phyloP scores from a whole-genome alignment of 2,113 vertebrate genomes.

The Rhea pennata region DNA sequence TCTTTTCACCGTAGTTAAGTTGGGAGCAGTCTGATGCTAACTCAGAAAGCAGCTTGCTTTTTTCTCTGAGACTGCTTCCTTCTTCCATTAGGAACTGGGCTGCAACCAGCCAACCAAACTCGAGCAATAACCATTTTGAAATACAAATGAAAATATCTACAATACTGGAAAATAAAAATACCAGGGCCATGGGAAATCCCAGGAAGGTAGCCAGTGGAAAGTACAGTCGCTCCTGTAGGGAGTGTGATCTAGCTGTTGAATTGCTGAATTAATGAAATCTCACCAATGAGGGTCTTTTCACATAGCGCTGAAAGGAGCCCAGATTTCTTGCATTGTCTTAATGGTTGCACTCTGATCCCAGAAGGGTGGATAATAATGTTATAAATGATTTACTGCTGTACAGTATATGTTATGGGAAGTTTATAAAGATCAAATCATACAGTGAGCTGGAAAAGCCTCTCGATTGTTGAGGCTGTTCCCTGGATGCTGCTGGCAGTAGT shows the following conservation, averaged over 20 bases:
- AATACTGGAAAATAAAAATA: background rate
- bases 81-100: background rate
- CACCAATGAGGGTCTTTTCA: background rate
- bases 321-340: background rate
- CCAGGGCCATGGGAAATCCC: background rate
- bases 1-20: background rate
- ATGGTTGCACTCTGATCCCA: conserved; percentile 23
- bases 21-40: background rate
- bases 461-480: background rate
- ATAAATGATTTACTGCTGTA: conserved; percentile 36
- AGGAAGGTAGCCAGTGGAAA: background rate
- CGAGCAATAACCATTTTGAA: background rate
- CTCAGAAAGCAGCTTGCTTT: background rate
- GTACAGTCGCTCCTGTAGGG: background rate
- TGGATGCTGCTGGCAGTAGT: conserved; percentile 21
- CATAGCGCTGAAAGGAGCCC: background rate
- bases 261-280: background rate
- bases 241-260: background rate
- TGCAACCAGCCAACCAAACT: background rate
- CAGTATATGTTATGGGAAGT: conserved; percentile 12
- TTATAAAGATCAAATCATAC: conserved; percentile 33
- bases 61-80: background rate
- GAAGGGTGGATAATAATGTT: background rate
- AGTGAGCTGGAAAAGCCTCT: conserved; percentile 53
- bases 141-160: background rate